Conservation (phyloP, 2,797 vertebrate species). For the Podarcis lilfordi region DNA sequence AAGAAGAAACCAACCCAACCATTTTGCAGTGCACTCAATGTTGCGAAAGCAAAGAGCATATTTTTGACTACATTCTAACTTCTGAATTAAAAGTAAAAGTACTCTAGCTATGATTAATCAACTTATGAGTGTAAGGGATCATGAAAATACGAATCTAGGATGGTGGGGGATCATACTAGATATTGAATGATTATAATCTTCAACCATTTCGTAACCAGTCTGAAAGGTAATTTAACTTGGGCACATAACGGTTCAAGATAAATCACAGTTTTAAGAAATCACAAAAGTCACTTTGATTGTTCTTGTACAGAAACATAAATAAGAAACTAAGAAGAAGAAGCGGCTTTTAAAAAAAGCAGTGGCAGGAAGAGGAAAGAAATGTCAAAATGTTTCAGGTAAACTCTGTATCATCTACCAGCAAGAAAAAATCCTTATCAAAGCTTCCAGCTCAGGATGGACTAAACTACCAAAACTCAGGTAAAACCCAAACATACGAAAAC, state of each 20-base stretch:
- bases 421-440: neutral
- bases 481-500: neutral
- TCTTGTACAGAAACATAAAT: neutral
- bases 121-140: neutral
- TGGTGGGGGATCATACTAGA: neutral
- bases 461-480: neutral
- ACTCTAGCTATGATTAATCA: neutral
- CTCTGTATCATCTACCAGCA: neutral
- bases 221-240: neutral
- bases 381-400: neutral
- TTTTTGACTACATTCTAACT: conserved; percentile 18
- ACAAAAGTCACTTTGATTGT: neutral
- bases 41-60: neutral
- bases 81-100: neutral
- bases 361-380: too few species aligned
- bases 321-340: neutral
- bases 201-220: neutral
- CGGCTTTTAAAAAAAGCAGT: neutral
- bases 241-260: neutral
- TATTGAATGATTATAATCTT: neutral
- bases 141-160: neutral
- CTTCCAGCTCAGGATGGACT: neutral
- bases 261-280: neutral
- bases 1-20: neutral
- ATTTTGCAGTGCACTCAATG: rapidly evolving